Evolutionary conservation across 2,888 invertebrate genomes (phyloP).

Genomic region (Eretmocerus hayati): DNA sequence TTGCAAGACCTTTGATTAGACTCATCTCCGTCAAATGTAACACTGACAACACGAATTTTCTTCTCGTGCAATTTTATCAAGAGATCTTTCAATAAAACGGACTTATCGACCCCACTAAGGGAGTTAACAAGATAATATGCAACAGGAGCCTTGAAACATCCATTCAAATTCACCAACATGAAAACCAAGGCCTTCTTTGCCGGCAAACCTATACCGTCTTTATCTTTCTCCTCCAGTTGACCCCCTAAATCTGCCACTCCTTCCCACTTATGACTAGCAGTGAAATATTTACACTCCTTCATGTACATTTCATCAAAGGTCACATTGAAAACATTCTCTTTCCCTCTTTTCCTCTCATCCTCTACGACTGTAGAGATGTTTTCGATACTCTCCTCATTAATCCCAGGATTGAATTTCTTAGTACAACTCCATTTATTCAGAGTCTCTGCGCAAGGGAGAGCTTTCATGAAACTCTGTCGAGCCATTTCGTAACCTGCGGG

Average conservation of each 20-base stretch:
- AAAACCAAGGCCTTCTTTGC: slow-evolving; percentile 16
- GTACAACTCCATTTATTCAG: slow-evolving; percentile 13
- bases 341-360: slow-evolving; percentile 6
- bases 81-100: slow-evolving; percentile 16
- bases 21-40: slow-evolving; percentile 10
- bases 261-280: slow-evolving; percentile 7
- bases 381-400: slow-evolving; percentile 13
- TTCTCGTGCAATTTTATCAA: too few species aligned
- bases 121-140: slow-evolving; percentile 19
- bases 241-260: slow-evolving; percentile 18
- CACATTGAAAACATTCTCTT: slow-evolving; percentile 20
- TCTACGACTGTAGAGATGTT: slow-evolving; percentile 7
- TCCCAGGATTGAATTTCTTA: slow-evolving; percentile 14
- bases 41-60: too few species aligned
- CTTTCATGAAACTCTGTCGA: slow-evolving; percentile 11
- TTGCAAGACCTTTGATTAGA: slow-evolving; percentile 13
- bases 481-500: slow-evolving; percentile 15
- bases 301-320: slow-evolving; percentile 22
- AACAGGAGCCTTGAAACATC: slow-evolving; percentile 20
- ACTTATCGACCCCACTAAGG: slow-evolving; percentile 17
- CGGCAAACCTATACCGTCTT: not conserved
- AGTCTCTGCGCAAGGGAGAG: slow-evolving; percentile 13
- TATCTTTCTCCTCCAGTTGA: slow-evolving; percentile 4
- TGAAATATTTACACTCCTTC: slow-evolving; percentile 10
- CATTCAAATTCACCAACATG: slow-evolving; percentile 20